Evolutionary conservation across 2,888 invertebrate genomes (phyloP).

Genomic region (Papilio demoleus): DNA sequence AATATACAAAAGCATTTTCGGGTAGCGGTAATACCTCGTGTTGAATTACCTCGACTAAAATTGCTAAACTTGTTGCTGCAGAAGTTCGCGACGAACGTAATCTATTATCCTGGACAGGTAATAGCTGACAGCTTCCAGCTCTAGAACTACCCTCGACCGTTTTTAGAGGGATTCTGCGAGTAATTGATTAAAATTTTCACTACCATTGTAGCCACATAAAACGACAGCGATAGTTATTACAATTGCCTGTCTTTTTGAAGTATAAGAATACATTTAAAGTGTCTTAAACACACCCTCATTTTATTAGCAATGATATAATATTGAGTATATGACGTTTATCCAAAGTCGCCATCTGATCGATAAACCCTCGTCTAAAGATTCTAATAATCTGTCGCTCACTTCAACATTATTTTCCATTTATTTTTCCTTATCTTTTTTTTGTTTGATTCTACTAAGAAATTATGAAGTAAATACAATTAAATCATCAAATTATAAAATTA

Average conservation of each 20-base stretch:
- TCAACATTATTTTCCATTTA: too few species aligned
- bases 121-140: conserved; percentile 3
- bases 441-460: not conserved
- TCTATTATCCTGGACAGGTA: conserved; percentile 31
- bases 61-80: conserved; percentile 29
- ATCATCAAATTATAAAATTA: too few species aligned
- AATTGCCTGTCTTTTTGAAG: not conserved
- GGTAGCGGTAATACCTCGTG: not conserved
- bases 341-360: conserved; percentile 12
- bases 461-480: not conserved
- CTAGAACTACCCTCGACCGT: not conserved
- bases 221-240: too few species aligned
- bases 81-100: conserved; percentile 28
- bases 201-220: not conserved
- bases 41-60: not conserved
- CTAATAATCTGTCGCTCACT: conserved; percentile 23
- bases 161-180: not conserved
- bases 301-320: conserved; percentile 11
- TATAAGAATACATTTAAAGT: not conserved
- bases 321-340: conserved; percentile 3
- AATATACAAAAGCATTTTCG: conserved; percentile 14
- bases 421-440: not conserved
- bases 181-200: not conserved
- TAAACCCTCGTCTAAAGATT: conserved; percentile 15
- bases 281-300: not conserved